These are phyloP conservation scores for Microcebus ravelobensis DNA, from an alignment of 2,113 vertebrate genomes.

Conservation along the genomic window DNA sequence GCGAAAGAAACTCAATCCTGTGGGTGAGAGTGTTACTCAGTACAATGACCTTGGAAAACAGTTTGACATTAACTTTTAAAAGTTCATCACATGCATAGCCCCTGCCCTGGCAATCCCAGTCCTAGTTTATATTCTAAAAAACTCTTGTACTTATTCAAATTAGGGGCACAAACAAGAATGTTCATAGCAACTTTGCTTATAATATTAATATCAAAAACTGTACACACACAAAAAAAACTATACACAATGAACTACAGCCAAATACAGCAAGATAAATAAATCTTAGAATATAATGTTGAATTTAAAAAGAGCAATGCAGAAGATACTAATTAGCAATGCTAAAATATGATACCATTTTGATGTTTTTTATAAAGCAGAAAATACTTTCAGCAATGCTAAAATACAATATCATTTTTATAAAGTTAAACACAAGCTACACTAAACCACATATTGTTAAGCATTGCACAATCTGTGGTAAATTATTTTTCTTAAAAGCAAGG, in stretches of 20 bases:
- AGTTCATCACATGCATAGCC: too few species aligned
- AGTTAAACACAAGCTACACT: background rate
- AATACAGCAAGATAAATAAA: background rate
- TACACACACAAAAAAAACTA: background rate
- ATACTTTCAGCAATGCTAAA: background rate
- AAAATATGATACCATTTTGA: too few species aligned
- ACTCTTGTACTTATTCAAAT: background rate
- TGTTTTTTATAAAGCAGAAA: background rate
- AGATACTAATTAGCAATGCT: too few species aligned
- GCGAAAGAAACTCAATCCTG: background rate
- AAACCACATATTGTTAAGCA: background rate
- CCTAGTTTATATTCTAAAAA: slow-evolving; percentile 12
- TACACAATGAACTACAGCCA: background rate
- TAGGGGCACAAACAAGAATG: slow-evolving; percentile 13
- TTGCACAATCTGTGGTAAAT: background rate
- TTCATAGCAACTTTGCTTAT: background rate
- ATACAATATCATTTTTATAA: background rate
- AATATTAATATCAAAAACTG: background rate
- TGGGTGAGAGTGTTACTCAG: background rate
- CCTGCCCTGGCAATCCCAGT: background rate
- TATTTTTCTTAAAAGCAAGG: background rate
- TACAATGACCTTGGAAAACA: background rate
- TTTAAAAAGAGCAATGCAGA: background rate
- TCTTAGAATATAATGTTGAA: background rate
- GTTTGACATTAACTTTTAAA: background rate